Evolutionary conservation across 2,113 vertebrate genomes (phyloP), one percentile per base, ranked within the genome.

Genomic region (Cariama cristata): DNA sequence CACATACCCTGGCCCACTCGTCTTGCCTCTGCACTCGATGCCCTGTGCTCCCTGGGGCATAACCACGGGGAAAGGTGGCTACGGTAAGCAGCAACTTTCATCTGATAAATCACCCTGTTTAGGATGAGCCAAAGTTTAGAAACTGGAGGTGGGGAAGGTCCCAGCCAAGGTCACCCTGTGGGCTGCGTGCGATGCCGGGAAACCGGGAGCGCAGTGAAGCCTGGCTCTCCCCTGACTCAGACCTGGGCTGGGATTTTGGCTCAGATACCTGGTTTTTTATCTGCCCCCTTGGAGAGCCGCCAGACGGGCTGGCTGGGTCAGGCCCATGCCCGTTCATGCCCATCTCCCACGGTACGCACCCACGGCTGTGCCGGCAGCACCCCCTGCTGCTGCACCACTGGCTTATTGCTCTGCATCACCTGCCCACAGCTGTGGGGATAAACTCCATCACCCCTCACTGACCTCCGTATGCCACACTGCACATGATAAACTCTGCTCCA

Each of bases 301-400:
- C 73, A 42, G 68, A 8, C 0, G 1, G 44, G n/a, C 83, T 35
- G 59, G 24, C 60, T 17, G 42, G 63, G 38, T 56, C 68, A 44
- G 52, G 35, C 35, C 38, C 0, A 0, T 55, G 67, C 45, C 72
- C 12, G 1, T 18, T 84, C 20, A 1, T 88, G 69, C 33, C 87
- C 53, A 33, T 60, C 33, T 73, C 45, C 80, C 2, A 1, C 5
- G 8, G 91, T 71, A 64, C 2, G 10, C 4, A 32, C 50, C 44
- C 30, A 5, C 0, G 0, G 76, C 63, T 63, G 42, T 4, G 3
- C 58, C 3, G 2, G n/a, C 67, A 49, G 82, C 66, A 79, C 32
- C 30, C 50, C 40, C 12, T 0, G 0, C 49, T 28, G 52, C 72
- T 12, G 21, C 45, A n/a, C 4, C 1, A 0, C 56, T 1, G 1